Base-by-base conservation (phyloP, 1,140 invertebrate genomes). In the Nasonia longicornis region DNA sequence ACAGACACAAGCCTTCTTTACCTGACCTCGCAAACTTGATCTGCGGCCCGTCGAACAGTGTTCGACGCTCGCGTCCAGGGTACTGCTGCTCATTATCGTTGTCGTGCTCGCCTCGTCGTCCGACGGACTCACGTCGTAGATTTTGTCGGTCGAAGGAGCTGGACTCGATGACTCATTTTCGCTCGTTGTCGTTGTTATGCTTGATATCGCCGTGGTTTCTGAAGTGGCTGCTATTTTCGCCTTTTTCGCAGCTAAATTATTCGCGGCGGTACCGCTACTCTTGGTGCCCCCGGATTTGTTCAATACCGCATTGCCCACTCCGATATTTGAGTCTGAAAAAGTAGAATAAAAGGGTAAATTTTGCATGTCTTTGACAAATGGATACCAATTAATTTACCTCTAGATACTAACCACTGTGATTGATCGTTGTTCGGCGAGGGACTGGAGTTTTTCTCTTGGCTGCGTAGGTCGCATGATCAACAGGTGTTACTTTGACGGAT, bases 1-100 rank as follows among this genome's bases (percentile, higher is more conserved):
- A 77, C 92, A 92, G 0, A 89, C 88, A 81, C 92, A 92, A 3
- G 90, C 91, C 77, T 92, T 92, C 71, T 92, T 92, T 14, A 92
- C 90, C 77, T 92, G 91, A 14, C 91, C 91, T 0, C 92, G 86
- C 4, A 91, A 82, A 64, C 91, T 92, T 0, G 91, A 91, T 29
- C 92, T 84, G 35, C 92, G 86, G 0, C 58, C 79, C 2, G 81
- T 79, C 7, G 77, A 82, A n/a, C 81, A 82, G 38, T 82, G 81
- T 11, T 82, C 81, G 16, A 31, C 35, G 16, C 64, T 52, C 6
- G 20, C 1, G 11, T 81, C 79, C 10, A 81, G 11, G 8, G 29
- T 38, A 3, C 48, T 64, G 3, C 14, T 38, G 16, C n/a, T 38
- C 58, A 69, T 70, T 14, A 70, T 29, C 2, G 83, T 85, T 71